Evolutionary conservation across 2,797 vertebrate species (phyloP), one percentile per base, ranked within the genome.

Genomic region (Pseudocheirus occidentalis): DNA sequence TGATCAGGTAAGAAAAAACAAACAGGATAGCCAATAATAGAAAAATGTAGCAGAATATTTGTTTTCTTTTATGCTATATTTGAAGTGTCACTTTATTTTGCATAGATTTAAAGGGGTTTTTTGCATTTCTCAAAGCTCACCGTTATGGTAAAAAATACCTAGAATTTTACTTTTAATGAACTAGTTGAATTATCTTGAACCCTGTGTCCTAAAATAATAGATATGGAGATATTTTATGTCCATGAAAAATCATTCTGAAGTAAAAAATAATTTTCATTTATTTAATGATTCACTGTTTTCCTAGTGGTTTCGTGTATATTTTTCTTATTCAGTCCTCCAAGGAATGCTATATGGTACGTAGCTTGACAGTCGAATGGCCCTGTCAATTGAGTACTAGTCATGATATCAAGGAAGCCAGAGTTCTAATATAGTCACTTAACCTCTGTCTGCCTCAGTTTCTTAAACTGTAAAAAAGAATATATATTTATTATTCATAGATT

Each of bases 51-150:
- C 93, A 81, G 96, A 31, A 18, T 95, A 46, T 95, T 98, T 96
- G 93, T 96, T 97, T 98, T 97, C 94, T 97, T 98, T 98, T 91
- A 57, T 46, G 59, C 55, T 97, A 96, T 96, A 98, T 98, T 98
- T 98, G 58, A 93, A 96, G 92, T 94, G 96, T 95, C 97, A 97
- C 92, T 91, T 40, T 98, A 62, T 91, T 97, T 91, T 46, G 96
- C 96, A 97, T 89, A 97, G 97, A 96, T 93, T 98, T 59, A 96
- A 97, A 98, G 94, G 97, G 96, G 11, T 97, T 94, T 90, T 97
- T 91, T 66, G 21, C 62, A 29, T 90, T 81, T 98, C 96, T 95
- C 92, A 98, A 97, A 97, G 97, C 58, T 97, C 97, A 97, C 94
- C 58, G 40, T 95, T 55, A 96, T 98, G 94, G 95, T 98, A 97